phyloP scores from a whole-genome alignment of 37 sponge, comb jelly and placozoan species.

The Lycopodina hypogea region DNA sequence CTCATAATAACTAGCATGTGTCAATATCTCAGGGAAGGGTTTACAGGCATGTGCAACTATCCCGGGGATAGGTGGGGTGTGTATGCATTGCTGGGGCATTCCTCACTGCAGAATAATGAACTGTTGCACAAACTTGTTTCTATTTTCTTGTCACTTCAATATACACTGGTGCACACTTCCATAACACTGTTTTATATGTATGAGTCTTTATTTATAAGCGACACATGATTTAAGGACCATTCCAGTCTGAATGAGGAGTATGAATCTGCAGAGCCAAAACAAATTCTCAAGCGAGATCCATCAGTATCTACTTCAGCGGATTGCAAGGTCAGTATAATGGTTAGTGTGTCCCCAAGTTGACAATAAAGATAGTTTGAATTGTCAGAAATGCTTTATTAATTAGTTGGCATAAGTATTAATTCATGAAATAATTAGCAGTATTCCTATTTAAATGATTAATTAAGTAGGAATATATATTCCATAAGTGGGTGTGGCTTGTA shows the following conservation, averaged over 20 bases:
- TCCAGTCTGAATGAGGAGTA: slow-evolving; percentile 33
- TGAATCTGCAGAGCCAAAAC: slow-evolving; percentile 61
- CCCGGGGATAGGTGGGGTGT: not conserved
- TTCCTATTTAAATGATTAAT: too few species aligned
- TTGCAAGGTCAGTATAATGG: not conserved
- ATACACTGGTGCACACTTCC: too few species aligned
- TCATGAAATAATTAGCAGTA: too few species aligned
- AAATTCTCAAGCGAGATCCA: slow-evolving; percentile 51
- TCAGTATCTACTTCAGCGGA: slow-evolving; percentile 16
- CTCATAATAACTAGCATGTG: not conserved
- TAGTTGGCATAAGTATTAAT: too few species aligned
- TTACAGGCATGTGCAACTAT: too few species aligned
- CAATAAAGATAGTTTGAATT: too few species aligned
- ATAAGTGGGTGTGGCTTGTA: too few species aligned
- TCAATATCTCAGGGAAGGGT: too few species aligned
- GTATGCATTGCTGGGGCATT: not conserved
- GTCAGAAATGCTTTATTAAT: too few species aligned
- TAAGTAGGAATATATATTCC: too few species aligned
- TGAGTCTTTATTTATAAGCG: slow-evolving; percentile 23
- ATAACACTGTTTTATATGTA: not conserved
- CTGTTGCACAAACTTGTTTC: too few species aligned
- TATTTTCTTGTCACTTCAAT: not conserved
- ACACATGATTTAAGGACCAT: slow-evolving; percentile 57
- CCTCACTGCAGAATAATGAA: too few species aligned
- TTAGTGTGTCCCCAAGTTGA: not conserved